These are phyloP conservation scores for Elaeidobius kamerunicus DNA, from an alignment of 2,888 invertebrate species.

Conservation along the genomic window DNA sequence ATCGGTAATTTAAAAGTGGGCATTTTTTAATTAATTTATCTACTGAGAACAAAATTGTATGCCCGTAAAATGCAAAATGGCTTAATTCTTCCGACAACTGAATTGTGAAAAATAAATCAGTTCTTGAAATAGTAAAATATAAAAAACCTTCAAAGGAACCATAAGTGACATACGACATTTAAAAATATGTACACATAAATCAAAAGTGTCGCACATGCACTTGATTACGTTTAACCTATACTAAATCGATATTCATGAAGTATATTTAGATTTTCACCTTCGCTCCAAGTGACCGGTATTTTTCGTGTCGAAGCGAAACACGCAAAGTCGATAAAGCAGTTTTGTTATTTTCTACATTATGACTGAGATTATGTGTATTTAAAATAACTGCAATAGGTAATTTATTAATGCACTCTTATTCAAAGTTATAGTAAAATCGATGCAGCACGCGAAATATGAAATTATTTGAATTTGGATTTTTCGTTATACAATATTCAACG, in stretches of 20 bases:
- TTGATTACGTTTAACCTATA: background rate
- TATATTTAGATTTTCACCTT: conserved; percentile 19
- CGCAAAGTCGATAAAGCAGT: conserved; percentile 26
- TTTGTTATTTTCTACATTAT: conserved; percentile 26
- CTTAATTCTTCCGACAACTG: background rate
- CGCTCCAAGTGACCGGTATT: conserved; percentile 8
- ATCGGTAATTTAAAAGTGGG: too few species aligned
- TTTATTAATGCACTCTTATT: conserved; percentile 24
- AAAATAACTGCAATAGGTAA: conserved; percentile 21
- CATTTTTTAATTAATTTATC: too few species aligned
- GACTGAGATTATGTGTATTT: conserved; percentile 27
- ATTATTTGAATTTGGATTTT: conserved; percentile 12
- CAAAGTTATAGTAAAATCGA: conserved; percentile 5
- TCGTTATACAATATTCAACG: background rate
- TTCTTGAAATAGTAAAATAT: too few species aligned
- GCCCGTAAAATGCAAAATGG: too few species aligned
- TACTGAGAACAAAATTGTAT: too few species aligned
- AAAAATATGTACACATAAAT: background rate
- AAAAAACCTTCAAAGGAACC: too few species aligned
- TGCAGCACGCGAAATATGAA: conserved; percentile 14
- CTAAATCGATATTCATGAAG: conserved; percentile 10
- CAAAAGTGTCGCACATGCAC: background rate
- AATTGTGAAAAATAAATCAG: background rate
- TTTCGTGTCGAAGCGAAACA: conserved; percentile 11
- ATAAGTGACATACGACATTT: too few species aligned